Base-by-base conservation (phyloP, 1,140 invertebrate species). In the Philaenus spumarius region DNA sequence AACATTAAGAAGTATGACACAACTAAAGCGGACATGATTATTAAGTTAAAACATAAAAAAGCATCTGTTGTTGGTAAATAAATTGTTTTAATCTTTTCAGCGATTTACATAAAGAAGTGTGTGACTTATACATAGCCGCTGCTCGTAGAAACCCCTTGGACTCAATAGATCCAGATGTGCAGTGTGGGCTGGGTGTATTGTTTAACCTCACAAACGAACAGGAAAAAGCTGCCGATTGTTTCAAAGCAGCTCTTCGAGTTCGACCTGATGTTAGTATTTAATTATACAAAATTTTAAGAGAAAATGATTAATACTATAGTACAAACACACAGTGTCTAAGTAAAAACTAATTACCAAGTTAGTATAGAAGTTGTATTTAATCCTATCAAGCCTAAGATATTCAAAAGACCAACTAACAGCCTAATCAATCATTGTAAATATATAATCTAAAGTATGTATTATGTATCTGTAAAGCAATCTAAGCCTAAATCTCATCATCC, bases 201-300 rank as follows among this genome's bases (percentile, higher is more conserved):
- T 97, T 97, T 67, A 97, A 98, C 77, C 78, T 98, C 11, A 90
- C 87, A 35, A 86, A 86, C 42, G 94, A 98, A 71, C 97, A 90
- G 74, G 89, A 95, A 64, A 97, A 97, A 78, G 96, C 96, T 20
- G 87, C 89, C 2, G 97, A 99, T 76, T 99, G 95, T 75, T 97
- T 98, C 72, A 83, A 84, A 69, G 81, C 93, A 35, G 95, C 96
- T 1, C 71, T 98, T 9, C 84, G 87, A 72, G 85, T 87, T 7
- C 80, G 81, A 67, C 89, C 87, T 23, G 78, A 94, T 64, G 89
- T 86, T 74, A 77, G 71, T 72, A 62, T 4, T 30, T 30, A 4
- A 9, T 30, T 30, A 30, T 30, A 4, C 3, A 30, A 30, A 30
- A 30, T 4, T 30, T 30, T 30, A n/a, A n/a, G n/a, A n/a, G n/a